These are phyloP conservation scores for Andrena cerasifolii DNA, from an alignment of 1,140 invertebrate species.

Conservation along the genomic window DNA sequence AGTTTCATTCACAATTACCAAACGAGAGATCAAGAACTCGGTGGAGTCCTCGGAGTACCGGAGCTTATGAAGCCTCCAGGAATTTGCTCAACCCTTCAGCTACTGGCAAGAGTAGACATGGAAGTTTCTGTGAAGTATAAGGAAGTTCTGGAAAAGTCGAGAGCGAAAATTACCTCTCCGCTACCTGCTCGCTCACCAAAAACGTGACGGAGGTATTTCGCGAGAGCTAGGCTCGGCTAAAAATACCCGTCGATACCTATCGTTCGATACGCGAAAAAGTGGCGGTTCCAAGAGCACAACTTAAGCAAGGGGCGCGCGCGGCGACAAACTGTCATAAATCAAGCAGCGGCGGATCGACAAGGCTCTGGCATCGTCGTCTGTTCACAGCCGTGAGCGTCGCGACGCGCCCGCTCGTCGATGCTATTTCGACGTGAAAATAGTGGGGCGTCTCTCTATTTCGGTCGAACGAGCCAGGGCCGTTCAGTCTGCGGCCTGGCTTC, in stretches of 20 bases:
- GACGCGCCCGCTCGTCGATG: conserved; percentile 49
- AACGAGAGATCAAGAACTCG: too few relatives aligned
- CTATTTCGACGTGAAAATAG: conserved; percentile 66
- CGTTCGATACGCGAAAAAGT: conserved; percentile 10
- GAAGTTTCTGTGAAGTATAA: background rate
- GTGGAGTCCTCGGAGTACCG: too few relatives aligned
- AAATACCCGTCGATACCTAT: conserved; percentile 26
- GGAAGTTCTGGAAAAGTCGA: background rate
- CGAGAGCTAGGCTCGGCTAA: conserved; percentile 1
- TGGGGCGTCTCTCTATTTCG: conserved; percentile 78
- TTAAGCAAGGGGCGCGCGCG: too few relatives aligned
- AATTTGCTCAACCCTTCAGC: too few relatives aligned
- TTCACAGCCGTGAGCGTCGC: conserved; percentile 52
- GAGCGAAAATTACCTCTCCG: background rate
- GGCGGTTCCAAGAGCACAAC: conserved; percentile 3
- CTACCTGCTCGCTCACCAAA: background rate
- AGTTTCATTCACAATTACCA: too few relatives aligned
- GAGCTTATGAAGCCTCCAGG: too few relatives aligned
- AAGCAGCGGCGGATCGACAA: conserved; percentile 37
- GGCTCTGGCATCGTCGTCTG: conserved; percentile 49
- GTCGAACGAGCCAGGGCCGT: conserved; percentile 72
- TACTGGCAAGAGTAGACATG: too few relatives aligned
- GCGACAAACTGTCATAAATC: conserved; percentile 47
- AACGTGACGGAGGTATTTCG: background rate
- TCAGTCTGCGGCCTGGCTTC: conserved; percentile 77